Evolutionary conservation across 2,888 invertebrate genomes (phyloP).

Genomic region (Chloroclystis v-ata): DNA sequence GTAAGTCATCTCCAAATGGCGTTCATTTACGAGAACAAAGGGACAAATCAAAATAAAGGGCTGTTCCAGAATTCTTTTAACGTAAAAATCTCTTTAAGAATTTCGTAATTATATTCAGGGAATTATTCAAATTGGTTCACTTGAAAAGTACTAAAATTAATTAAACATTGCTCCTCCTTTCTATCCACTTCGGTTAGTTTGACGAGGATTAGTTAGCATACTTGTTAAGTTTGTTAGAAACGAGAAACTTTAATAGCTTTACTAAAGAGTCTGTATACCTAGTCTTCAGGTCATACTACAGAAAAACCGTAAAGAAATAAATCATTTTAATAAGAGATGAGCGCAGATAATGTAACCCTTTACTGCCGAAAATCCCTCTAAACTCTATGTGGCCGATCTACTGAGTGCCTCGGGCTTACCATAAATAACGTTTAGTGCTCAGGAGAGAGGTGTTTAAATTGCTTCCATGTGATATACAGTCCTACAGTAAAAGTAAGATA

Average conservation of each 20-base stretch:
- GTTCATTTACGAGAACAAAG: conserved; percentile 58
- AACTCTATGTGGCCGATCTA: conserved; percentile 65
- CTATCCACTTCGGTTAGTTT: conserved; percentile 17
- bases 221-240: conserved; percentile 3
- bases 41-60: conserved; percentile 59
- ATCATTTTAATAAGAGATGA: conserved; percentile 31
- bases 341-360: conserved; percentile 40
- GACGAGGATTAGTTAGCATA: conserved; percentile 17
- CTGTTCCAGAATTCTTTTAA: conserved; percentile 49
- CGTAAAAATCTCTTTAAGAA: conserved; percentile 40
- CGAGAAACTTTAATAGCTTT: background rate
- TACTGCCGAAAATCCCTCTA: conserved; percentile 58
- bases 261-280: background rate
- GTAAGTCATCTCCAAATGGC: conserved; percentile 54
- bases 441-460: conserved; percentile 71
- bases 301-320: conserved; percentile 13
- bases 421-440: conserved; percentile 74
- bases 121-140: conserved; percentile 28
- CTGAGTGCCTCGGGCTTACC: conserved; percentile 66
- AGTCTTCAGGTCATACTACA: background rate
- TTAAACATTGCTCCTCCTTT: conserved; percentile 20
- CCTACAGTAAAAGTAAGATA: conserved; percentile 57
- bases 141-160: conserved; percentile 27
- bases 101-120: conserved; percentile 23
- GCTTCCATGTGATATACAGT: conserved; percentile 71